Evolutionary conservation across 2,113 vertebrate genomes (phyloP).

Genomic region (Numenius arquata): DNA sequence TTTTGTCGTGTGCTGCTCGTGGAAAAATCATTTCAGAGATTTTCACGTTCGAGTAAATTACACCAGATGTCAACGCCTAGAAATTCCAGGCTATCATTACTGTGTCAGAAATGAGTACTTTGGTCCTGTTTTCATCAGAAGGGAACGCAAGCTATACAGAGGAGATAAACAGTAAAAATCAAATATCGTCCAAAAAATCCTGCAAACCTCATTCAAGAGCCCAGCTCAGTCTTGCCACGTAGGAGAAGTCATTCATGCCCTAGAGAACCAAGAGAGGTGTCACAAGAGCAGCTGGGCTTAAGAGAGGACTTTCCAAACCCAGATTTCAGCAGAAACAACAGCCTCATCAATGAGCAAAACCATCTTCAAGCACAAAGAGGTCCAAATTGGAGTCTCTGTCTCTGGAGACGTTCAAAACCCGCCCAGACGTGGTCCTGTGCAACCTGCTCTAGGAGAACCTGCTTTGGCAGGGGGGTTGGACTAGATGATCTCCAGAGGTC

Average conservation of each 20-base stretch:
- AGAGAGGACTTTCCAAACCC: not conserved
- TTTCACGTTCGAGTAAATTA: conserved; percentile 34
- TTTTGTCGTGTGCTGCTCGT: not conserved
- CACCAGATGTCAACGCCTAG: conserved; percentile 24
- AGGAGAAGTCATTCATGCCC: not conserved
- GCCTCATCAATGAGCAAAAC: not conserved
- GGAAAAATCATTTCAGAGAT: conserved; percentile 31
- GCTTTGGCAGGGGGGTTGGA: no score
- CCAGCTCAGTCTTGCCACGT: not conserved
- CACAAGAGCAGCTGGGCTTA: not conserved
- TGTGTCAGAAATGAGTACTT: not conserved
- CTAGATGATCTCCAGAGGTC: no score
- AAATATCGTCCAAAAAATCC: not conserved
- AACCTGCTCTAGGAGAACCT: no score
- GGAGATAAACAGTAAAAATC: not conserved
- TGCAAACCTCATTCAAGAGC: not conserved
- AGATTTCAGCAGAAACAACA: not conserved
- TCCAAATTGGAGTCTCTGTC: not conserved
- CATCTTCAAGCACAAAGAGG: not conserved
- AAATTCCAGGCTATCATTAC: not conserved
- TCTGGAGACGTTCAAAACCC: no score
- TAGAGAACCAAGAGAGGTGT: not conserved
- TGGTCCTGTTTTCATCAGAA: not conserved
- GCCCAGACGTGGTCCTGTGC: no score
- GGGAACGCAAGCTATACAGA: not conserved